A percentile compares a stretch with the other conserved stretches of the same genome.
Conservation (phyloP, 2,888 invertebrate genomes). For the Ypsolopha scabrella region DNA sequence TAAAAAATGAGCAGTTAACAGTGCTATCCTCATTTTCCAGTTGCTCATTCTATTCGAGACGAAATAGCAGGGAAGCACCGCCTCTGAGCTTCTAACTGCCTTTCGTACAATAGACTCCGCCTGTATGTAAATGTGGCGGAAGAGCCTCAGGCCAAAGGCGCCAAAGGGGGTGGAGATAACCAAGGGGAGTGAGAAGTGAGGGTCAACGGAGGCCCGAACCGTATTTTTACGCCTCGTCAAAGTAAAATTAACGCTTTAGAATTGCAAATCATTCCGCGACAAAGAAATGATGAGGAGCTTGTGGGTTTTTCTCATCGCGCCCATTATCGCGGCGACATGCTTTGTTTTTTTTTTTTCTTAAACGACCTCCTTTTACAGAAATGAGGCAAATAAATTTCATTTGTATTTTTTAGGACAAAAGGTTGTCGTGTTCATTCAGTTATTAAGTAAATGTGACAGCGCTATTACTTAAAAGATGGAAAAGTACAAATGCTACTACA, state of each 20-base stretch:
- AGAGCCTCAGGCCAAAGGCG: constrained; percentile 32
- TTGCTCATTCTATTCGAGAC: constrained; percentile 5
- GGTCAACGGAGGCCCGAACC: constrained; percentile 38
- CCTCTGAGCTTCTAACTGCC: constrained; percentile 43
- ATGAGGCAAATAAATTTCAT: not conserved
- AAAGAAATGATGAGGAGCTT: constrained; percentile 53
- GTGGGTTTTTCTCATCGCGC: constrained; percentile 59
- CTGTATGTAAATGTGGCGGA: constrained; percentile 58
- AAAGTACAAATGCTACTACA: too few relatives aligned
- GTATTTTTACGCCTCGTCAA: constrained; percentile 65
- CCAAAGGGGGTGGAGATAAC: constrained; percentile 9
- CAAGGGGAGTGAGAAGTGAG: constrained; percentile 17
- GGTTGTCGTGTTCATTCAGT: too few relatives aligned
- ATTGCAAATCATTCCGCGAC: constrained; percentile 62
- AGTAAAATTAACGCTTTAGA: constrained; percentile 66
- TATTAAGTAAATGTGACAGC: too few relatives aligned
- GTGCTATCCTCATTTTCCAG: not conserved
- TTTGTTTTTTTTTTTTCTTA: constrained; percentile 38
- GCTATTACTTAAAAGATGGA: too few relatives aligned
- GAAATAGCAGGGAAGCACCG: constrained; percentile 25
- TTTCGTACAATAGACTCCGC: constrained; percentile 43
- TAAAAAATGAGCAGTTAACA: not conserved
- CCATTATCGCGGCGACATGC: constrained; percentile 33
- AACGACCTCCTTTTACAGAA: not conserved
- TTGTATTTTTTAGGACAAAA: too few relatives aligned